phyloP scores from a whole-genome alignment of 2,797 vertebrate genomes.

The Sebastes reedi region DNA sequence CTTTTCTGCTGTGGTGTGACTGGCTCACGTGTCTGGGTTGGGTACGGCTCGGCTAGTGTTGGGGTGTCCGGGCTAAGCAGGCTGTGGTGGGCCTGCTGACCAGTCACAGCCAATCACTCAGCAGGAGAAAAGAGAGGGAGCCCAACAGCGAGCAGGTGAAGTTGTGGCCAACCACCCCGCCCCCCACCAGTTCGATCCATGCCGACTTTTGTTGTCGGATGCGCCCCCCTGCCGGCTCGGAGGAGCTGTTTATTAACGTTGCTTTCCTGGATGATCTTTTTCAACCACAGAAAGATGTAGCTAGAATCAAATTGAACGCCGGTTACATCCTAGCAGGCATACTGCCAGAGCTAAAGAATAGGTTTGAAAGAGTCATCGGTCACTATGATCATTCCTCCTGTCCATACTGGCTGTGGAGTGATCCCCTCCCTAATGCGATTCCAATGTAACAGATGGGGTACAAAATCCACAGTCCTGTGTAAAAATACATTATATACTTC shows the following conservation, averaged over 20 bases:
- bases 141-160: slow-evolving; percentile 60
- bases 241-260: slow-evolving; percentile 8
- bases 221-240: slow-evolving; percentile 1
- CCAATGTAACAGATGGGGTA: slow-evolving; percentile 24
- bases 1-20: slow-evolving; percentile 41
- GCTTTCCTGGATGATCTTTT: slow-evolving; percentile 14
- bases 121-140: slow-evolving; percentile 24
- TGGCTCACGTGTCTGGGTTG: slow-evolving; percentile 44
- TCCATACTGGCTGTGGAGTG: neutral
- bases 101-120: slow-evolving; percentile 60
- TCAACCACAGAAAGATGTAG: neutral
- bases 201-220: neutral
- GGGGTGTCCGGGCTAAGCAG: slow-evolving; percentile 26
- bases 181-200: neutral
- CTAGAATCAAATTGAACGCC: neutral
- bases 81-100: slow-evolving; percentile 40
- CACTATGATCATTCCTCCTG: slow-evolving; percentile 6
- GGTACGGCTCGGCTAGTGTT: slow-evolving; percentile 36
- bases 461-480: neutral
- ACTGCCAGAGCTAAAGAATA: neutral
- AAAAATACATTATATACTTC: slow-evolving; percentile 8
- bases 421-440: slow-evolving; percentile 1
- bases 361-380: neutral
- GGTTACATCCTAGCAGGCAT: neutral
- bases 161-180: slow-evolving; percentile 40